Evolutionary conservation across 2,888 invertebrate species (phyloP).

Genomic region (Cantharis flavilabris): DNA sequence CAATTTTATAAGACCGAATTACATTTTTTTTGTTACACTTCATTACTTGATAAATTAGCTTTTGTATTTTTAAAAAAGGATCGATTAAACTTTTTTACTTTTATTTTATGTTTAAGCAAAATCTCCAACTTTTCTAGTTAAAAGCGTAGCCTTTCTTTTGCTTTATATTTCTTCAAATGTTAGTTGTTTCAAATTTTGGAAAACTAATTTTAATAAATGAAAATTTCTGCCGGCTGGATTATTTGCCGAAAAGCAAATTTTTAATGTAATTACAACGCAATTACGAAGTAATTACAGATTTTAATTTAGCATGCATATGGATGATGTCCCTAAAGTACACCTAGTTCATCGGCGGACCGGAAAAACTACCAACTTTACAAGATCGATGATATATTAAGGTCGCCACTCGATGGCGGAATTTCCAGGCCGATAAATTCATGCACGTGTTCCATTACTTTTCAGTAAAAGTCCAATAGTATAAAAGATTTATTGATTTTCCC

Average conservation of each 20-base stretch:
- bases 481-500: constrained; percentile 11
- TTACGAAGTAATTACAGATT: constrained; percentile 8
- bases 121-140: background rate
- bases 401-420: constrained; percentile 16
- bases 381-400: constrained; percentile 21
- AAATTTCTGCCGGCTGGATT: background rate
- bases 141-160: background rate
- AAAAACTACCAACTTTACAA: constrained; percentile 14
- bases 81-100: background rate
- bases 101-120: background rate
- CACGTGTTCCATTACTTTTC: constrained; percentile 17
- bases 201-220: background rate
- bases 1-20: background rate
- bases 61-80: background rate
- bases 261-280: background rate
- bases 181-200: background rate
- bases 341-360: constrained; percentile 2
- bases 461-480: constrained; percentile 10
- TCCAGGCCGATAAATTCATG: constrained; percentile 17
- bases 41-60: background rate
- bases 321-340: background rate
- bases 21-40: background rate
- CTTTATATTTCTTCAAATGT: background rate
- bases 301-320: constrained; percentile 1
- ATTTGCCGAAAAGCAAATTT: background rate